phyloP scores from a whole-genome alignment of 92 coral and sea anemone species.

The Zoanthus gigantus region DNA sequence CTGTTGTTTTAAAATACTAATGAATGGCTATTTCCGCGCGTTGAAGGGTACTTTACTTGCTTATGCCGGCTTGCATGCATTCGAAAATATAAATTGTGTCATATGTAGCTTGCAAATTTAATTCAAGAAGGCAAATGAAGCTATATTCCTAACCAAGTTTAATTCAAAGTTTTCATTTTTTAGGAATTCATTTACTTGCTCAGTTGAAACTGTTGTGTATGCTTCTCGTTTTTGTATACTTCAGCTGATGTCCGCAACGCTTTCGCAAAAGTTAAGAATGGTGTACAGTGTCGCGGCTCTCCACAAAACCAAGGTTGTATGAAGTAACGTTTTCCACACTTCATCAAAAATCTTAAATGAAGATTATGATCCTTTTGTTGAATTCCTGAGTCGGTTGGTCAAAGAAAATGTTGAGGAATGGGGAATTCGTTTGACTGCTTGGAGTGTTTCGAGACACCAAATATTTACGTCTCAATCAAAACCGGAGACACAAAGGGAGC shows the following conservation, averaged over 20 bases:
- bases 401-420: conserved; percentile 62
- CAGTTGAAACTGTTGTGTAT: neutral
- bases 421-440: conserved; percentile 89
- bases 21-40: neutral
- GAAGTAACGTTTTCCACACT: neutral
- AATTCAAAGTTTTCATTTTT: neutral
- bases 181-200: neutral
- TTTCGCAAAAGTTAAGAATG: neutral
- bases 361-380: too few species aligned
- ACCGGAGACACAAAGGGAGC: conserved; percentile 96
- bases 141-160: neutral
- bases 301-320: neutral
- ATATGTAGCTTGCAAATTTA: neutral
- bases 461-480: conserved; percentile 78
- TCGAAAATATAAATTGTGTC: neutral
- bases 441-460: conserved; percentile 79
- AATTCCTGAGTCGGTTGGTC: neutral
- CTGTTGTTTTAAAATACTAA: conserved; percentile 19
- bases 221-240: neutral
- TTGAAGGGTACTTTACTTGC: neutral
- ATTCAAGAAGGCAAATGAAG: neutral
- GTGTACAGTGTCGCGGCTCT: neutral
- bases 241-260: neutral
- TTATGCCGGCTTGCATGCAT: neutral
- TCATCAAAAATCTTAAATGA: neutral